phyloP scores from a whole-genome alignment of 1,140 invertebrate species.

The Ericerus pela region DNA sequence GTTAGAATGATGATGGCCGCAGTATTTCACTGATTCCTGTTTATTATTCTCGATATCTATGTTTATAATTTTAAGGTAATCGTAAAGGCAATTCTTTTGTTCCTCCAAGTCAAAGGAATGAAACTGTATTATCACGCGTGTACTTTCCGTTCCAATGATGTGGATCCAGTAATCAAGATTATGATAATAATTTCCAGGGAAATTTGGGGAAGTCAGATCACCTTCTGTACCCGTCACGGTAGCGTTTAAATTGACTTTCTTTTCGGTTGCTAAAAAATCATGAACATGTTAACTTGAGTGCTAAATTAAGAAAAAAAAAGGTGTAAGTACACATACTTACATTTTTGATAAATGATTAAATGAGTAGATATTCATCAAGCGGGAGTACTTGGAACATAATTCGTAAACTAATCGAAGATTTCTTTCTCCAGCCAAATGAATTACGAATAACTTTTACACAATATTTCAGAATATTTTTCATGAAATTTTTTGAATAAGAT shows the following conservation, averaged over 20 bases:
- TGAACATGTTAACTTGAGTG: neutral
- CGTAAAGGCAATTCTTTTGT: conserved; percentile 59
- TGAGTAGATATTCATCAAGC: too few species aligned
- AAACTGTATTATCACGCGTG: conserved; percentile 48
- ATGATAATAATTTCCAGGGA: conserved; percentile 48
- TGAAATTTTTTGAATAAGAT: too few species aligned
- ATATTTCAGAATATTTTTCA: too few species aligned
- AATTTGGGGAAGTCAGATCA: conserved; percentile 42
- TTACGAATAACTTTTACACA: too few species aligned
- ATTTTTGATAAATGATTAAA: too few species aligned
- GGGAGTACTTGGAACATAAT: too few species aligned
- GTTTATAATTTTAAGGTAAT: conserved; percentile 37
- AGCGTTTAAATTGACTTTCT: conserved; percentile 31
- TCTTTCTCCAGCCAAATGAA: too few species aligned
- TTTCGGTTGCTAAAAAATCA: conserved; percentile 15
- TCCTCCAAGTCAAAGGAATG: conserved; percentile 49
- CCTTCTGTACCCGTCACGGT: conserved; percentile 39
- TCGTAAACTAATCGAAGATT: too few species aligned
- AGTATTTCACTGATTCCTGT: conserved; percentile 24
- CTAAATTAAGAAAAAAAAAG: neutral
- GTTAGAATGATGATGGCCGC: conserved; percentile 35
- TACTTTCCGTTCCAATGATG: conserved; percentile 40
- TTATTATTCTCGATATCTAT: neutral
- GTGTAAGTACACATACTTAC: too few species aligned
- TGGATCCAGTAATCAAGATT: conserved; percentile 48